Conservation (phyloP, 2,113 vertebrate species). For the Menidia beryllina region DNA sequence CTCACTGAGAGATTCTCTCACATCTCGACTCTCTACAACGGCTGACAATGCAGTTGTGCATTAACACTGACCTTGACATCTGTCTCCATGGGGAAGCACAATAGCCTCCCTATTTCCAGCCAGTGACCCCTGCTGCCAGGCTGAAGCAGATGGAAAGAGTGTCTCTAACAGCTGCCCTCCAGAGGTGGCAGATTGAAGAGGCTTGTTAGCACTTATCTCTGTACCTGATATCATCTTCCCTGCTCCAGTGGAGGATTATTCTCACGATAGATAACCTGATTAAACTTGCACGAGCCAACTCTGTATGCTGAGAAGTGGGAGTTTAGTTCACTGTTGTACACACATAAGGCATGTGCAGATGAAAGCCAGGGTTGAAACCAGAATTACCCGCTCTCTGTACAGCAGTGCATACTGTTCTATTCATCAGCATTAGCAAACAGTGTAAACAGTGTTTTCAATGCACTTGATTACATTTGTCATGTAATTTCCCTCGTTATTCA, state of each 20-base stretch:
- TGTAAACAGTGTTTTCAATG: not conserved
- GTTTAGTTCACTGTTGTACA: fast-evolving
- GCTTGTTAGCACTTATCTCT: conserved; percentile 44
- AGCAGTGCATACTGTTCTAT: not conserved
- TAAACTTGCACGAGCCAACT: conserved; percentile 14
- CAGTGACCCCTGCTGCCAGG: conserved; percentile 57
- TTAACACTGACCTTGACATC: conserved; percentile 61
- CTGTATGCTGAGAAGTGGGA: not conserved
- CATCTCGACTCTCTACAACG: conserved; percentile 20
- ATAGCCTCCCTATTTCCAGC: conserved; percentile 50
- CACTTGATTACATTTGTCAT: not conserved
- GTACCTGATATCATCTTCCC: conserved; percentile 44
- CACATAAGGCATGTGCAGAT: not conserved
- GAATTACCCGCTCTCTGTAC: not conserved
- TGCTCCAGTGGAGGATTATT: conserved; percentile 38
- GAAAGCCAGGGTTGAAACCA: not conserved
- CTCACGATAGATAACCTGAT: conserved; percentile 36
- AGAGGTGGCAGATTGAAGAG: conserved; percentile 46
- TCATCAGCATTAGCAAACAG: not conserved
- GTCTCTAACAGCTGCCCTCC: conserved; percentile 58
- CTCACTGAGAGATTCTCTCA: not conserved
- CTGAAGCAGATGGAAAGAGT: conserved; percentile 57
- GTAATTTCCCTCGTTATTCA: not conserved
- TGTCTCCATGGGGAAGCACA: conserved; percentile 60
- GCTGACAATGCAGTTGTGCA: conserved; percentile 42